Conservation (phyloP, 64 coral and sea anemone species). For the Orbicella faveolata region DNA sequence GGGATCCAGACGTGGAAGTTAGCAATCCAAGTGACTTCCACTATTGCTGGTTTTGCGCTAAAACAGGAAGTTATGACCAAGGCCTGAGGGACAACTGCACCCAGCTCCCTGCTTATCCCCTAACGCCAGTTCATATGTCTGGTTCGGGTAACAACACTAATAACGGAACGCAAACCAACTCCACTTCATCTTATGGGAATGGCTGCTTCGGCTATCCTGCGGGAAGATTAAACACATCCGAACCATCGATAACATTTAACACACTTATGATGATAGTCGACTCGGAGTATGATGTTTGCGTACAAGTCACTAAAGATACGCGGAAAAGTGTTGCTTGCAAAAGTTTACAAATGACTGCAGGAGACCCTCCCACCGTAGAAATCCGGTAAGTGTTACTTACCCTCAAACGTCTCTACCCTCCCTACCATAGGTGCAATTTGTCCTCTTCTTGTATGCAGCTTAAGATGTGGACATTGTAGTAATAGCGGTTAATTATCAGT, state of each 20-base stretch:
- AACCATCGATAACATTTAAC: neutral
- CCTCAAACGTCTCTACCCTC: neutral
- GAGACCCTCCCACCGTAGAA: constrained; percentile 48
- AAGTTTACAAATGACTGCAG: constrained; percentile 23
- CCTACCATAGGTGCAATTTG: too few relatives aligned
- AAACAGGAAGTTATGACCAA: constrained; percentile 8
- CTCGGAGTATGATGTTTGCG: constrained; percentile 32
- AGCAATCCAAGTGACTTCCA: constrained; percentile 2
- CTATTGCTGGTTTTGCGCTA: constrained; percentile 50
- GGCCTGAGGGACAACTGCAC: constrained; percentile 23
- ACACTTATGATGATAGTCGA: constrained; percentile 17
- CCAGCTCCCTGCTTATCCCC: neutral
- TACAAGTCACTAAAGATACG: constrained; percentile 37
- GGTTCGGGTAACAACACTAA: neutral
- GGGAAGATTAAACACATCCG: constrained; percentile 4
- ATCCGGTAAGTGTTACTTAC: constrained; percentile 42
- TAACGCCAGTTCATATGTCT: neutral
- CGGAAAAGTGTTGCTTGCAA: constrained; percentile 8
- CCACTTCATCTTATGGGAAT: neutral
- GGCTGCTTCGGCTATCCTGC: constrained; percentile 23
- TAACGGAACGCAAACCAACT: neutral
- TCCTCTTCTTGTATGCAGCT: neutral
- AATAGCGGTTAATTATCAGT: too few relatives aligned
- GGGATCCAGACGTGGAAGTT: constrained; percentile 45
- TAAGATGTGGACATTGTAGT: too few relatives aligned